These are phyloP conservation scores for Sturnira hondurensis DNA, from an alignment of 2,113 vertebrate genomes.

Conservation along the genomic window DNA sequence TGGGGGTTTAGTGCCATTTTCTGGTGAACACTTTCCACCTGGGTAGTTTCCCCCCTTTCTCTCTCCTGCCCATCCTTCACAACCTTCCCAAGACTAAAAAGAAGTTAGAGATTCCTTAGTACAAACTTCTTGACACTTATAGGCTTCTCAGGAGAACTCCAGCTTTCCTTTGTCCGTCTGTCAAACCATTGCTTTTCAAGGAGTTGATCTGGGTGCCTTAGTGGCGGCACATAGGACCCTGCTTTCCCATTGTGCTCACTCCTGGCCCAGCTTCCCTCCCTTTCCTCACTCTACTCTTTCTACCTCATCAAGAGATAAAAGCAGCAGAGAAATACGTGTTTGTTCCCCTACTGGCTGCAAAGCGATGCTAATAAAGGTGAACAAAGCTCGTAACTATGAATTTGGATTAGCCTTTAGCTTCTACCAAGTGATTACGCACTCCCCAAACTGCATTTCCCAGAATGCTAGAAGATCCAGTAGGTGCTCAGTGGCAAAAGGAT, in stretches of 20 bases:
- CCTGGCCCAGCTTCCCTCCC: background rate
- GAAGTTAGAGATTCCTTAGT: background rate
- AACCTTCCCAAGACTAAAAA: background rate
- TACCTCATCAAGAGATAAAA: background rate
- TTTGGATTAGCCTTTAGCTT: background rate
- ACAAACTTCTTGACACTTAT: background rate
- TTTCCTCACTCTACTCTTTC: background rate
- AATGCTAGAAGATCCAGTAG: background rate
- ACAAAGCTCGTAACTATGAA: background rate
- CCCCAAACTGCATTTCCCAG: background rate
- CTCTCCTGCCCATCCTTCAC: background rate
- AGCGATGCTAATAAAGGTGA: background rate
- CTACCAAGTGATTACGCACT: background rate
- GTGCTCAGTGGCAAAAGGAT: background rate
- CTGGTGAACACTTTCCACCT: background rate
- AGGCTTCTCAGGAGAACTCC: background rate
- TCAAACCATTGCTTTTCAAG: background rate
- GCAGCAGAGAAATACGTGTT: background rate
- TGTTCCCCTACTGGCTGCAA: background rate
- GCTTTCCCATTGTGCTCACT: background rate
- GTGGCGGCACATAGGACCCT: no score
- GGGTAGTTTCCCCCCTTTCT: background rate
- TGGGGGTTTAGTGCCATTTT: background rate
- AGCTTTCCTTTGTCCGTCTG: background rate
- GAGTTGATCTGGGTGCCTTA: background rate